phyloP scores from a whole-genome alignment of 2,888 invertebrate genomes.

The Nomada fabriciana region DNA sequence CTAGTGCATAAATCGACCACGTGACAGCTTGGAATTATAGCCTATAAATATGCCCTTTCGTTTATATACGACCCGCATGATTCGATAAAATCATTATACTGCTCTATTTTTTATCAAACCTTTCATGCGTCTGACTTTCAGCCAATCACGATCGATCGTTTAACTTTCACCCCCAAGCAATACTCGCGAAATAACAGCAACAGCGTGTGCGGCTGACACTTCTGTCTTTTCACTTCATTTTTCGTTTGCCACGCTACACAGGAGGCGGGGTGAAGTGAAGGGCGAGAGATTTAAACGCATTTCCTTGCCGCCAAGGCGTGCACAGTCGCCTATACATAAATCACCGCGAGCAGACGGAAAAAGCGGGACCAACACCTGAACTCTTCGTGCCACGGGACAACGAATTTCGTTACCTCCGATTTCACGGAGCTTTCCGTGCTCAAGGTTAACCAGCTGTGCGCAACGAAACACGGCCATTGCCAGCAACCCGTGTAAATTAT shows the following conservation, averaged over 20 bases:
- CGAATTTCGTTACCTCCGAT: slow-evolving; percentile 13
- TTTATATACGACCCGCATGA: neutral
- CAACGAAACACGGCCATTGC: slow-evolving; percentile 25
- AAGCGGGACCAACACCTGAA: slow-evolving; percentile 48
- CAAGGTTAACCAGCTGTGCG: slow-evolving; percentile 38
- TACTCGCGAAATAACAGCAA: slow-evolving; percentile 28
- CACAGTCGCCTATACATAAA: slow-evolving; percentile 40
- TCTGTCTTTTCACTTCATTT: slow-evolving; percentile 15
- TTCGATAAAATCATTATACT: neutral
- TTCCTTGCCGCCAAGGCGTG: slow-evolving; percentile 29
- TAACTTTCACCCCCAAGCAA: slow-evolving; percentile 24
- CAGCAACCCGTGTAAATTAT: slow-evolving; percentile 39
- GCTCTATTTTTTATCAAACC: slow-evolving; percentile 33
- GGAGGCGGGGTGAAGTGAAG: neutral
- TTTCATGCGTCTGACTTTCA: too few species aligned
- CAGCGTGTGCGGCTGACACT: slow-evolving; percentile 33
- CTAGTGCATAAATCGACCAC: slow-evolving; percentile 26
- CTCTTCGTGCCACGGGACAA: slow-evolving; percentile 1
- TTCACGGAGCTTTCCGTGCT: slow-evolving; percentile 1
- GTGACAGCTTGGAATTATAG: slow-evolving; percentile 9
- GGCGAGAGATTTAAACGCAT: slow-evolving; percentile 52
- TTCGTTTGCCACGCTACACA: slow-evolving; percentile 5
- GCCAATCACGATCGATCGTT: slow-evolving; percentile 3
- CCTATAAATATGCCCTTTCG: slow-evolving; percentile 7
- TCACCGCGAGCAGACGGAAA: slow-evolving; percentile 42